Conservation (phyloP, 1,140 invertebrate genomes). For the Himalopsyche phryganea region DNA sequence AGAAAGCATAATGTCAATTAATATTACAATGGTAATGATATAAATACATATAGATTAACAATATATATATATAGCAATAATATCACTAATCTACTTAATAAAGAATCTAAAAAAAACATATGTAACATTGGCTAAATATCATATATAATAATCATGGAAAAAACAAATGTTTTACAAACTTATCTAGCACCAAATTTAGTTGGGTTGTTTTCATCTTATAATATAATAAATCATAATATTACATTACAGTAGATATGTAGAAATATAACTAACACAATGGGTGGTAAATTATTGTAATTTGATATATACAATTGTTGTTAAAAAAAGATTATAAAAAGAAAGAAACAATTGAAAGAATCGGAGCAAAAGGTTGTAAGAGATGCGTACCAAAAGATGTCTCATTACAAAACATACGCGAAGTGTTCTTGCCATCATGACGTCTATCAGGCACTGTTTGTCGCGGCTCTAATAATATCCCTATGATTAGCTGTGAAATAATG, state of each 20-base stretch:
- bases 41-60: background rate
- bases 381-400: too few relatives aligned
- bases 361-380: too few relatives aligned
- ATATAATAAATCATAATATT: background rate
- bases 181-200: conserved; percentile 23
- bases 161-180: conserved; percentile 14
- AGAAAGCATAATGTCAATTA: too few relatives aligned
- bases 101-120: conserved; percentile 21
- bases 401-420: too few relatives aligned
- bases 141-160: conserved; percentile 5
- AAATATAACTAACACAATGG: background rate
- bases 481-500: too few relatives aligned
- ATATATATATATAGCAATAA: background rate
- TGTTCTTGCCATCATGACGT: too few relatives aligned
- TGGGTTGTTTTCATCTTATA: background rate
- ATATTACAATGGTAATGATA: too few relatives aligned
- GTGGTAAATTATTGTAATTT: background rate
- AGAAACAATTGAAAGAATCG: too few relatives aligned
- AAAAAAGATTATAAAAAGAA: background rate
- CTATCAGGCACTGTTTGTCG: too few relatives aligned
- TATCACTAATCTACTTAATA: background rate
- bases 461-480: too few relatives aligned
- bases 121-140: conserved; percentile 12
- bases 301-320: background rate
- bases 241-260: background rate